Evolutionary conservation across 2,113 vertebrate genomes (phyloP).

Genomic region (Chascanopsetta lugubris): DNA sequence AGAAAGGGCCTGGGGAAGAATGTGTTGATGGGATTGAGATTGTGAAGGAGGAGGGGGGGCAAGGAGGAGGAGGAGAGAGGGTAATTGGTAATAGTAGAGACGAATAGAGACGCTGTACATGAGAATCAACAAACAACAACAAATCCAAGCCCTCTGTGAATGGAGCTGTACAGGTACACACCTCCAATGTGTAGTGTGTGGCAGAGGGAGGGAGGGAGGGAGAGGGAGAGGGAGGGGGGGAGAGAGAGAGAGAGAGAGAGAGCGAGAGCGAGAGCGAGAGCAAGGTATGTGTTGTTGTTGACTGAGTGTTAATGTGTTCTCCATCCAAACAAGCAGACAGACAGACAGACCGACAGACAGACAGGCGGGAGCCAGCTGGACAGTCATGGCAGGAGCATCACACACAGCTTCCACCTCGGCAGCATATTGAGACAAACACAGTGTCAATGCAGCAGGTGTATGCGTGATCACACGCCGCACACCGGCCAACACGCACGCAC

Average conservation of each 20-base stretch:
- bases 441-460: constrained; percentile 61
- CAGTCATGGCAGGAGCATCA: constrained; percentile 38
- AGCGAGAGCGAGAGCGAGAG: constrained; percentile 6
- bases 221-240: constrained; percentile 27
- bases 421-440: constrained; percentile 59
- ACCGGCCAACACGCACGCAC: constrained; percentile 10
- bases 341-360: too few species aligned
- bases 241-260: constrained; percentile 39
- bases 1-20: constrained; percentile 37
- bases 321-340: constrained; percentile 43
- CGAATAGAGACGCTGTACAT: constrained; percentile 44
- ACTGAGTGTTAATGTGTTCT: constrained; percentile 47
- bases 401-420: constrained; percentile 57
- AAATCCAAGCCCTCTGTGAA: too few species aligned
- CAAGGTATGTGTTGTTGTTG: constrained; percentile 23
- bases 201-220: too few species aligned
- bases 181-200: too few species aligned
- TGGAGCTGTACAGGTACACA: too few species aligned
- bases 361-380: constrained; percentile 50
- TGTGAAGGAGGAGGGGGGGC: constrained; percentile 37
- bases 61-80: constrained; percentile 5
- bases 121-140: too few species aligned
- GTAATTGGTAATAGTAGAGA: constrained; percentile 43
- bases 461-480: constrained; percentile 44
- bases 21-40: constrained; percentile 50